Percentiles rank a stretch among this genome's conserved stretches.
Evolutionary conservation across 2,113 vertebrate genomes (phyloP).

Genomic region (Lichenostomus cassidix): DNA sequence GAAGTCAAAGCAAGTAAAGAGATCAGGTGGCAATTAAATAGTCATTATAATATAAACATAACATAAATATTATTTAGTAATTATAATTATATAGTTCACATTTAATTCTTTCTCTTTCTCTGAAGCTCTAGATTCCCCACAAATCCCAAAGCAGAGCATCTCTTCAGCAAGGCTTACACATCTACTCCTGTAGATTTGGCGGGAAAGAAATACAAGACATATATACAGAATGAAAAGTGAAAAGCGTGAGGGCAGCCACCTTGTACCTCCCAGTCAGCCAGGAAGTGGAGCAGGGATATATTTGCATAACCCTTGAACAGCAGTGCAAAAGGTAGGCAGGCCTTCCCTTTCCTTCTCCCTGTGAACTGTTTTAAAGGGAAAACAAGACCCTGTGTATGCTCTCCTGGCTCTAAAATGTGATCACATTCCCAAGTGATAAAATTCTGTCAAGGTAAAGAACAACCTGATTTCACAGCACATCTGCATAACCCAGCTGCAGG

Average conservation of each 20-base stretch:
- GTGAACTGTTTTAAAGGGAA: background rate
- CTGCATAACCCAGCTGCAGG: background rate
- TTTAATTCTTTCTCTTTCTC: background rate
- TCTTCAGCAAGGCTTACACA: background rate
- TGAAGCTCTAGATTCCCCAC: background rate
- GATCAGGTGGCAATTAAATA: background rate
- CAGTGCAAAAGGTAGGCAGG: background rate
- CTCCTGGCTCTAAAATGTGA: background rate
- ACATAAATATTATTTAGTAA: background rate
- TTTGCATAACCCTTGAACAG: slow-evolving; percentile 1
- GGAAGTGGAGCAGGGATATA: background rate
- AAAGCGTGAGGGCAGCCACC: background rate
- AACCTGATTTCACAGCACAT: background rate
- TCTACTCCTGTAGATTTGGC: background rate
- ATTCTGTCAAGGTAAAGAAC: background rate
- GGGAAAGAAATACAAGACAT: background rate
- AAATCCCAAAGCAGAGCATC: background rate
- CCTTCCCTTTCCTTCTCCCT: background rate
- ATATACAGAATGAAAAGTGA: background rate
- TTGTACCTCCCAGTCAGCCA: background rate
- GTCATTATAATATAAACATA: background rate
- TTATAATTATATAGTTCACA: background rate
- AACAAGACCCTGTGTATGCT: background rate
- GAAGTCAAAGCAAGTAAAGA: background rate
- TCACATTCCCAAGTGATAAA: background rate